Conservation (phyloP, 2,888 invertebrate species). For the Sinodicranocentrus sp. region DNA sequence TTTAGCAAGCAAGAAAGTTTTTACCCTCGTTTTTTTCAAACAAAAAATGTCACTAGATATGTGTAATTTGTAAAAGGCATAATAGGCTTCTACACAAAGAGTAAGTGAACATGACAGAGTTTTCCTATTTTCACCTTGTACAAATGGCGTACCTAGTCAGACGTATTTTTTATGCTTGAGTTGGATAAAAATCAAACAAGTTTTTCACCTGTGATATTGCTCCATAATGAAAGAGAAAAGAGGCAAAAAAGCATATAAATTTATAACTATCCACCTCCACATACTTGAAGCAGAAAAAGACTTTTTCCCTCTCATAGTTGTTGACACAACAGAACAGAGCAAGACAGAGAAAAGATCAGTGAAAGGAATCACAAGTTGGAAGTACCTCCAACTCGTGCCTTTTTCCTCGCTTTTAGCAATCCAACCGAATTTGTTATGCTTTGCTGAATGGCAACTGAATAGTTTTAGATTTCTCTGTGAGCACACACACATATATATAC, state of each 20-base stretch:
- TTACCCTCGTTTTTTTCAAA: too few relatives aligned
- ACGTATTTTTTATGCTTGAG: not conserved
- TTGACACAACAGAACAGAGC: not conserved
- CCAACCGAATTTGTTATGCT: constrained; percentile 42
- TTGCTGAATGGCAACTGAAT: constrained; percentile 15
- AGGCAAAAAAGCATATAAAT: too few relatives aligned
- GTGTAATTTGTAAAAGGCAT: not conserved
- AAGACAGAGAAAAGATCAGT: constrained; percentile 10
- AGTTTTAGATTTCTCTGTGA: not conserved
- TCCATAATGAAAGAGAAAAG: constrained; percentile 9
- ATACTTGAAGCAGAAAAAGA: not conserved
- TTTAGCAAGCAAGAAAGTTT: too few relatives aligned
- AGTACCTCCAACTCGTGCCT: not conserved
- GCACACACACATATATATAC: not conserved
- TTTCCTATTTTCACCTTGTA: too few relatives aligned
- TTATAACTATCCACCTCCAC: too few relatives aligned
- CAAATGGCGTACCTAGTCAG: not conserved
- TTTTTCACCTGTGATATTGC: not conserved
- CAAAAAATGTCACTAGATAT: too few relatives aligned
- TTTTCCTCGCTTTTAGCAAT: constrained; percentile 36
- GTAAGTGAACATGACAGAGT: too few relatives aligned
- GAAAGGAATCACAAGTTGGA: constrained; percentile 1
- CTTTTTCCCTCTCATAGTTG: too few relatives aligned
- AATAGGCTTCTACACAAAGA: not conserved
- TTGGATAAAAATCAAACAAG: too few relatives aligned